Evolutionary conservation across 2,888 invertebrate species (phyloP).

Genomic region (Scaptomyza reducta): DNA sequence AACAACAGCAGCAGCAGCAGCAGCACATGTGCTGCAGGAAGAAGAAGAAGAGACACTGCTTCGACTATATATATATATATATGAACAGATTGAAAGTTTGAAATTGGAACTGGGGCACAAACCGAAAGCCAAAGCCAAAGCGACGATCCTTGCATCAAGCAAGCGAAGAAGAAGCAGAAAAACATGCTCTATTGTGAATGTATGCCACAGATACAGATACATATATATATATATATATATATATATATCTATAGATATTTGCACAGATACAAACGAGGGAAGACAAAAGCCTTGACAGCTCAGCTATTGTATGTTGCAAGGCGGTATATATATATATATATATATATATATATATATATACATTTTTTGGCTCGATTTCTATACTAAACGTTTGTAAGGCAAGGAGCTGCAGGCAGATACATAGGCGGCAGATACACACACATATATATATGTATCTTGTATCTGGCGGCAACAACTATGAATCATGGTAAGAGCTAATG

Average conservation of each 20-base stretch:
- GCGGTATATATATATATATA: slow-evolving; percentile 11
- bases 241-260: slow-evolving; percentile 24
- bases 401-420: slow-evolving; percentile 27
- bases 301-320: slow-evolving; percentile 27
- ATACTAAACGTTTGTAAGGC: slow-evolving; percentile 8
- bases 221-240: no score
- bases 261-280: slow-evolving; percentile 32
- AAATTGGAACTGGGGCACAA: slow-evolving; percentile 44
- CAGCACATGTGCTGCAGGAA: background rate
- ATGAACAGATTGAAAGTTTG: background rate
- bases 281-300: slow-evolving; percentile 40
- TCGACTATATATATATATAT: background rate
- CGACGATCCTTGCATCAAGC: slow-evolving; percentile 45
- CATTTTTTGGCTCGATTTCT: slow-evolving; percentile 3
- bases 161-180: background rate
- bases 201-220: slow-evolving; percentile 61
- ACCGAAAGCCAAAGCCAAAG: background rate
- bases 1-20: background rate
- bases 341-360: background rate
- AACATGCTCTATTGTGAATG: slow-evolving; percentile 52
- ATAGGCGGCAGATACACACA: slow-evolving; percentile 25
- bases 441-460: background rate
- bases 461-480: slow-evolving; percentile 52
- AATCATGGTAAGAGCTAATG: slow-evolving; percentile 66
- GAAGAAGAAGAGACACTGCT: background rate